Evolutionary conservation across 1,140 invertebrate genomes (phyloP), one percentile per base, ranked within the genome.

Genomic region (Brachionus paranguensis): DNA sequence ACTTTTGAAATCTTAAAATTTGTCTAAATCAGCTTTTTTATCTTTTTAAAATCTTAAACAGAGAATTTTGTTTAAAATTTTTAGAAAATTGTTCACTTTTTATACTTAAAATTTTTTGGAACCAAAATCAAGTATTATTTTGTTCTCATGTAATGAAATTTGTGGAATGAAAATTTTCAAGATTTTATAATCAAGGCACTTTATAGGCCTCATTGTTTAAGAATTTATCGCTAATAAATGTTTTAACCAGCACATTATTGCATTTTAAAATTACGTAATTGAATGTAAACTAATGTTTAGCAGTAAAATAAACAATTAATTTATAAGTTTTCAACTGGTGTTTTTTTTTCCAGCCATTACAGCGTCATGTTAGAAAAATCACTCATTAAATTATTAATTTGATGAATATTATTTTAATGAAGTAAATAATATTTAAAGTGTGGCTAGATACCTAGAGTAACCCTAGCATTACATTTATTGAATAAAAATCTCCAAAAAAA

Each of bases 401-500:
- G 6, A 7, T 24, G 27, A 60, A 60, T 60, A 60, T 24, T 27
- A 20, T 55, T 55, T 55, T 55, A 55, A 55, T 47, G 12, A 47
- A 47, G 45, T 37, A 37, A 37, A 37, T 37, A 37, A 37, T 37
- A 37, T 37, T 0, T 37, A 6, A 37, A 37, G 33, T 37, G 92
- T 91, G 2, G 97, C 96, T 87, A 99, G n/a, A 33, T 68, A 68
- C 65, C 65, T 68, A 12, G 65, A 14, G 27, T 68, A 68, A 33
- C 65, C 33, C n/a, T 17, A n/a, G 33, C 53, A 68, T 68, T 68
- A n/a, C 14, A 64, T 20, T 17, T 10, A 20, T 17, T 14, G 24
- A 29, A 70, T 37, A 41, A 70, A 70, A 70, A 47, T 20, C 27
- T 45, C 4, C 11, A 65, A 27, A 65, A 65, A 24, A 20, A 33